Evolutionary conservation across 1,140 invertebrate genomes (phyloP), one percentile per base, ranked within the genome.

Genomic region (Hylaeus anthracinus): DNA sequence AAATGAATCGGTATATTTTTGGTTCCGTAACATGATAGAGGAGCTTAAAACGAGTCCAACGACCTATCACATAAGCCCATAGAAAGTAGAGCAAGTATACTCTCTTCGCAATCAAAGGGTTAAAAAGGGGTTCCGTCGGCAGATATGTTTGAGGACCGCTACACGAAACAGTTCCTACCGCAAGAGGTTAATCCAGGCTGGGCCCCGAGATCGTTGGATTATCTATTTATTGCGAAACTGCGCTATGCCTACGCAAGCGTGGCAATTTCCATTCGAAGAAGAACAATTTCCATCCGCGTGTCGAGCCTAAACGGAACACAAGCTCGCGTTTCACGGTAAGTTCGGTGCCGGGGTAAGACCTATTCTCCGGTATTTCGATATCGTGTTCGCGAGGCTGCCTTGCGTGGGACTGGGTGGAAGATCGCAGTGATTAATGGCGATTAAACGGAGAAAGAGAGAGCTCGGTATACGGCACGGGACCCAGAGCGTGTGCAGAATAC

Each of bases 391-490:
- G 74, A 77, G 77, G 71, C 51, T 77, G 61, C 39, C 60, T 74
- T 66, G 74, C 82, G 81, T 84, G 78, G 85, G 85, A 86, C 85
- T 81, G 65, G 79, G 84, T 82, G 71, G 75, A 86, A 86, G 83
- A 85, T 86, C 85, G 84, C 83, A 80, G 81, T 87, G 84, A 86
- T 86, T 86, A 86, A 86, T 87, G 84, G 81, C 81, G 84, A 86
- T 86, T 80, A 87, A 77, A 86, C 60, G 61, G 53, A 86, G 81
- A 86, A 67, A 65, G 43, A 66, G 56, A 72, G 45, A 86, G 64
- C 45, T n/a, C 70, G 60, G 58, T 61, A 43, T 15, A 63, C 67
- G 60, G 72, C 61, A 72, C 77, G 55, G 58, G 65, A 66, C 67
- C 26, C 26, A 37, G 39, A 12, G 69, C 48, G 73, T 63, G 77